Evolutionary conservation across 2,113 vertebrate genomes (phyloP), one percentile per base, ranked within the genome.

Genomic region (Perca schrenkii): DNA sequence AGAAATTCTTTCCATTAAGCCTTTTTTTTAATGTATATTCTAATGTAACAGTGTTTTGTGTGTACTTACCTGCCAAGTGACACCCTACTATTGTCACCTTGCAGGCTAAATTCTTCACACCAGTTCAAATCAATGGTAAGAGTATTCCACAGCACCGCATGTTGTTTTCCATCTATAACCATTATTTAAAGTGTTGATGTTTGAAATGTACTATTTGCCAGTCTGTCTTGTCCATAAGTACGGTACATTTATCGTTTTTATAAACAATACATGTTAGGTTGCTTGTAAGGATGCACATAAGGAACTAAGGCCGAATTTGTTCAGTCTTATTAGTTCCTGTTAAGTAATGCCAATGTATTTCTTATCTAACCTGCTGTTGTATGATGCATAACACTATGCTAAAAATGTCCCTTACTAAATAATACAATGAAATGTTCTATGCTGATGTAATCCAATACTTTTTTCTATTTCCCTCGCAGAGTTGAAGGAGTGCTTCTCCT

Each of bases 401-500:
- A 2, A 63, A 40, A 25, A 58, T 52, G 19, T 43, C 2, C 8
- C 12, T 19, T 40, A 8, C 22, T 53, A 25, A 58, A 13, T 54
- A 22, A 49, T n/a, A n/a, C 10, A 22, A 50, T 21, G 16, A 13
- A 22, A 28, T 31, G 1, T 0, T 7, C 21, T 40, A 36, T 19
- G 47, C 52, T 3, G 21, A 22, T 34, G 12, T 21, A 14, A 31
- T 47, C 13, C 43, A 56, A 4, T 19, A 10, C 4, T 11, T 28
- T 43, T 40, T 13, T 21, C 21, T 1, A 12, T 68, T 54, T 49
- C 12, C n/a, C 3, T 62, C 17, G 11, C 92, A 99, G 98, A 98
- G 89, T 98, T 96, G 95, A 99, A 99, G 91, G 98, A 99, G 84
- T 99, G 98, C 57, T 99, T 99, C 84, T 99, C 98, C 0, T 95